Evolutionary conservation across 2,113 vertebrate genomes (phyloP), one percentile per base, ranked within the genome.

Genomic region (Istiophorus platypterus): DNA sequence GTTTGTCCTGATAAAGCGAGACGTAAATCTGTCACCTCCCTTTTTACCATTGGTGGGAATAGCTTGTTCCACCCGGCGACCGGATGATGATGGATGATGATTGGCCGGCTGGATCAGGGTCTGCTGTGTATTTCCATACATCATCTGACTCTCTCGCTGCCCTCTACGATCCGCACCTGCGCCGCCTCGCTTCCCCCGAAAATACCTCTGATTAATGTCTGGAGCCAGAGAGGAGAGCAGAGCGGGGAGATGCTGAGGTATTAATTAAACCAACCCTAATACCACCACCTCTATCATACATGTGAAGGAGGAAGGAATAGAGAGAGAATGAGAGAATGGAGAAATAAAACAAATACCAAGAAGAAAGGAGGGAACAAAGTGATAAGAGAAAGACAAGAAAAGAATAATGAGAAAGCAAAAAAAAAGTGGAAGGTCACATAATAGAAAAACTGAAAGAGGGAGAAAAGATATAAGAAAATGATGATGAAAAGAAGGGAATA

Each of bases 181-280:
- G 87, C 84, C 37, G 81, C 90, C 69, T 80, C 73, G 65, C 85
- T 88, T 92, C 84, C 85, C 90, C 88, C 77, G 78, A 93, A 94
- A 93, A 94, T 90, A 93, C 81, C 87, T 92, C 75, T 92, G 90
- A 94, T 94, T 92, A 93, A 94, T 93, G 91, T 91, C 85, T 74
- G 14, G 80, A 86, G 76, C 81, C 26, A 4, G 54, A 76, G 83
- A 89, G 64, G 81, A 76, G 86, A 90, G 68, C 65, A 56, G 85
- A 91, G 87, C 45, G 9, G 78, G 47, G 82, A 89, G 82, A 86
- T 72, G 84, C 86, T 80, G 89, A 15, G 72, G 83, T 92, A 92
- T 91, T 93, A 93, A 93, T 92, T 93, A 90, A 89, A 91, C 71
- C 78, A 69, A 81, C 63, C 81, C 85, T 58, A 65, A 86, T 72